Base-by-base conservation (phyloP, 2,888 invertebrate genomes). In the Morpho deidamia region DNA sequence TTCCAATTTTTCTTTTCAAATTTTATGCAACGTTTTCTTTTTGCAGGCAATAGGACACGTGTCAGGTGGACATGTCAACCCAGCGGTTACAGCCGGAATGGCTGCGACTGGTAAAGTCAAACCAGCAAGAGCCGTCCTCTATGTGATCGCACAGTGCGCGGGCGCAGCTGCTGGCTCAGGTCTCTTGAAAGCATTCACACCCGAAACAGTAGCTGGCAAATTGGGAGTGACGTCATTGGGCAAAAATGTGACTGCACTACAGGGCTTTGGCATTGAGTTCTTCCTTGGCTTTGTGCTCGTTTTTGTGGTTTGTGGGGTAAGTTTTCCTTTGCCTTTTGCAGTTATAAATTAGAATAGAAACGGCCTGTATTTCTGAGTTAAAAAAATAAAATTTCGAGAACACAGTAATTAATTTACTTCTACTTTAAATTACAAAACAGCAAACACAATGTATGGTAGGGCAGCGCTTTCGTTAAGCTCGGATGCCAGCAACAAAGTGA, bases 41-140 rank as follows among this genome's bases (percentile, higher is more conserved):
- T 11, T 57, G 48, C 82, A 96, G 95, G 91, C 94, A 48, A 92
- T 97, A 65, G 96, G 96, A 4, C 96, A 97, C 81, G 92, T 97
- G 50, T 97, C 96, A 55, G 97, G 97, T 2, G 96, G 96, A 8
- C 97, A 97, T 81, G 91, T 98, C 58, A 98, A 98, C 91, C 98
- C 98, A 1, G 97, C 98, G 0, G 96, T 98, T 41, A 97, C 97
- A 5, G 78, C 91, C 11, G 96, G 95, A 1, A 91, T 97, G 83
- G 83, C 96, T 51, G 92, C 94, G 9, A 93, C 94, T 8, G 96
- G 97, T 8, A 94, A 95, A 69, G 94, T 96, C 50, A 93, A 94
- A 64, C 83, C 95, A 0, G 77, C 93, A 34, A 93, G 96, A 62
- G 95, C 94, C 0, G 44, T 95, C 1, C 88, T 96, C 38, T 98